Evolutionary conservation across 2,888 invertebrate genomes (phyloP), one percentile per base, ranked within the genome.

Genomic region (Deilephila elpenor): DNA sequence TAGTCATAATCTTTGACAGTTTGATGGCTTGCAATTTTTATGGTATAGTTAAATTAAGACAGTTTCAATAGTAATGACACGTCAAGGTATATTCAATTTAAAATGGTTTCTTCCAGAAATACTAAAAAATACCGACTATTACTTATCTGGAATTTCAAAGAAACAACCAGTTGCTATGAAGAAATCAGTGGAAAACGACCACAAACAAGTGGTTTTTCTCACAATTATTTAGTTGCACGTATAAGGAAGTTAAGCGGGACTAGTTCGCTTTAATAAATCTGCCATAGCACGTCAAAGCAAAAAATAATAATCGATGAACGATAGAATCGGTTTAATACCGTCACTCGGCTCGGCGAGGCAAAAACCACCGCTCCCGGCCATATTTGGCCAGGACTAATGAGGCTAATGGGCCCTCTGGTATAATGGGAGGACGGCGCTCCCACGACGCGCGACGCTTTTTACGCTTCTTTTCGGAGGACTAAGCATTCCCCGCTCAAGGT

Each of bases 351-450:
- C 78, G 76, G 75, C 75, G 59, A 37, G 71, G 83, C 83, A 88
- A 89, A 87, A 89, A 89, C 81, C 29, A 67, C 25, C 70, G 44
- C 62, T n/a, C 78, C 78, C 79, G 75, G 37, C 91, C 91, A 81
- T 91, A 91, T 91, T 89, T 85, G 91, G 91, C 75, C 75, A 74
- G 77, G 74, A 79, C 86, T 91, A 91, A 91, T 91, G 90, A 91
- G 88, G 84, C 82, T 84, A 88, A 87, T 86, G 87, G 83, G 80
- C 77, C 80, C 76, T 72, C 72, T 64, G 56, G 71, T 53, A 72
- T 64, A 62, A 64, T 56, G 64, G 79, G 80, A 82, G 83, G 84
- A 83, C 81, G 79, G 78, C 86, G 91, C 86, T 90, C 91, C 90
- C 90, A 89, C 89, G 88, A 64, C 73, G 51, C 29, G n/a, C 7